Percentiles rank a stretch among this genome's conserved stretches.
These are phyloP conservation scores for Vultur gryphus DNA, from an alignment of 2,797 vertebrate genomes.

Conservation along the genomic window DNA sequence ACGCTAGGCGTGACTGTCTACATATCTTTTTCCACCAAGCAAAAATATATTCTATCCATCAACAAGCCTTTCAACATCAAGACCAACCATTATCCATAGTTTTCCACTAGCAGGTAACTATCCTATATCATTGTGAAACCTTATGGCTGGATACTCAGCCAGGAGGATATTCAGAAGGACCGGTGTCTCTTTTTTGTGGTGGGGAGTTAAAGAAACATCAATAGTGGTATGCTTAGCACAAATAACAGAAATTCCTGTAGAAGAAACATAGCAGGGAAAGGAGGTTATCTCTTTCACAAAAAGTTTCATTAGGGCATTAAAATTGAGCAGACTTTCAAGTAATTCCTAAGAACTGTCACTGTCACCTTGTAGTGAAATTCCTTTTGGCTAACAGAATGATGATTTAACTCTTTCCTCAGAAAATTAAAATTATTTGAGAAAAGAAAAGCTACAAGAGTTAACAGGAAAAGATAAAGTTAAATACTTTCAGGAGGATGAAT, in stretches of 20 bases:
- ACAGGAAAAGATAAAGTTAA: not conserved
- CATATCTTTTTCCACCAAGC: not conserved
- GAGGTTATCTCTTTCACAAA: not conserved
- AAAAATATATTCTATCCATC: not conserved
- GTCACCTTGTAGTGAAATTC: not conserved
- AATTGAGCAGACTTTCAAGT: not conserved
- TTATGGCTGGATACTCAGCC: not conserved
- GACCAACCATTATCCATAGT: not conserved
- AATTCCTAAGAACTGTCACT: not conserved
- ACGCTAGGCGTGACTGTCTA: not conserved
- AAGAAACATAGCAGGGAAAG: not conserved
- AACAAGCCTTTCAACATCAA: not conserved
- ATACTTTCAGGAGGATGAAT: not conserved
- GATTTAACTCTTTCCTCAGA: not conserved
- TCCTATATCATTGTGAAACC: not conserved
- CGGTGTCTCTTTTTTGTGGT: not conserved
- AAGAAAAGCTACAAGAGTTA: not conserved
- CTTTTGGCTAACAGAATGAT: not conserved
- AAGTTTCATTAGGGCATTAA: not conserved
- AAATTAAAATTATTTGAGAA: not conserved
- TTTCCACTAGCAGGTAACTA: not conserved
- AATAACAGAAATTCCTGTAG: not conserved
- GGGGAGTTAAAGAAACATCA: not conserved
- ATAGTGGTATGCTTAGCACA: not conserved
- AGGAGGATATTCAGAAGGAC: not conserved